phyloP scores from a whole-genome alignment of 2,113 vertebrate genomes.

The Xerus inauris region DNA sequence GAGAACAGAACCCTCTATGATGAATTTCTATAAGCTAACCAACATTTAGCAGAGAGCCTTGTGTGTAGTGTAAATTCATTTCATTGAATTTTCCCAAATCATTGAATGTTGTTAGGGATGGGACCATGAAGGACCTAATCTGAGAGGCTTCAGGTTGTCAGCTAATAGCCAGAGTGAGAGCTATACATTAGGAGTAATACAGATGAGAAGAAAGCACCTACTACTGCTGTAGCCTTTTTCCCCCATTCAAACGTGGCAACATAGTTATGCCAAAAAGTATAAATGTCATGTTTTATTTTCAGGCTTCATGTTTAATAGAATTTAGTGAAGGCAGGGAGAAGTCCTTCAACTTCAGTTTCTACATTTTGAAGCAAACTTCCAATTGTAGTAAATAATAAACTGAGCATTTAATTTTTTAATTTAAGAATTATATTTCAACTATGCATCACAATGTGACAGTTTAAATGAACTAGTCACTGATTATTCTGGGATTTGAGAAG shows the following conservation, averaged over 20 bases:
- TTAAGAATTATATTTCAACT: constrained; percentile 54
- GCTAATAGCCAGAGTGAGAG: neutral
- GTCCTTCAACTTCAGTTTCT: constrained; percentile 15
- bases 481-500: constrained; percentile 59
- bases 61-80: neutral
- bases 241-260: constrained; percentile 20
- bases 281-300: constrained; percentile 19
- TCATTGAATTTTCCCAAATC: neutral
- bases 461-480: constrained; percentile 50
- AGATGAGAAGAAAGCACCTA: neutral
- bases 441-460: neutral
- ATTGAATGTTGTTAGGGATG: neutral
- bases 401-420: neutral
- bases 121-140: neutral
- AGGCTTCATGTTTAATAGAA: constrained; percentile 14
- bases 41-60: neutral
- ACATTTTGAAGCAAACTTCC: constrained; percentile 5
- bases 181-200: neutral
- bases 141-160: neutral
- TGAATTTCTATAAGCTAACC: neutral
- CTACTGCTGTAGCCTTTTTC: neutral
- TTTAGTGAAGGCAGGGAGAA: neutral
- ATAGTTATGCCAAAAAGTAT: neutral
- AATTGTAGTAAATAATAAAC: constrained; percentile 29
- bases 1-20: neutral